Base-by-base conservation (phyloP, 2,888 invertebrate genomes). In the Sarcophaga variegata region DNA sequence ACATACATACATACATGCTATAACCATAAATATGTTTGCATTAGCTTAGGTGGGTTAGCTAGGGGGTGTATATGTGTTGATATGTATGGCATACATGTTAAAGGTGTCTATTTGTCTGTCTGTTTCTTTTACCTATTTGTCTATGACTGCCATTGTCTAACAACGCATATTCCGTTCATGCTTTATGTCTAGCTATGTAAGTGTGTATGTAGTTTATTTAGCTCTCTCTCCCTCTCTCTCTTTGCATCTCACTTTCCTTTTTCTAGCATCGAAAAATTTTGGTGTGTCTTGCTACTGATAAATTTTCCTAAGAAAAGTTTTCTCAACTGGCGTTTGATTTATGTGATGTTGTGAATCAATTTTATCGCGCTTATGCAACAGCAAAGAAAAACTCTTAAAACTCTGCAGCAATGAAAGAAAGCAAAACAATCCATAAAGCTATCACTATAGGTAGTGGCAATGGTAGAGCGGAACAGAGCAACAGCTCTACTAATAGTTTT, bases 321-420 rank as follows among this genome's bases (percentile, higher is more conserved):
- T 89, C 87, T 89, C 87, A 85, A 87, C 87, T 88, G 86, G 75
- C 91, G 89, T 89, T 90, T 92, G 92, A 92, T 92, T 92, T 92
- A 92, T 92, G 90, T 89, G 87, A 90, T 90, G 92, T 92, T 92
- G 91, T 92, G 92, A 92, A 92, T 92, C 92, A 92, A 92, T 92
- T 92, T 92, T 92, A 92, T 92, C 92, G 91, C 87, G 87, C 78
- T 75, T 81, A 76, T 84, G 84, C 90, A 91, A 90, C 90, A 90
- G 89, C 54, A 37, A 54, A 54, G 54, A 54, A 14, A 17, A 54
- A 54, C 54, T 54, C 14, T 54, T 37, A 37, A 37, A 37, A 37
- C 10, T 37, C 37, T 37, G 54, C 5, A 54, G 54, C 12, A 54
- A 54, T 17, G 4, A 17, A 17, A 4, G 5, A 54, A 90, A 90